Conservation (phyloP, 2,113 vertebrate species). For the Hepsetus odoe region DNA sequence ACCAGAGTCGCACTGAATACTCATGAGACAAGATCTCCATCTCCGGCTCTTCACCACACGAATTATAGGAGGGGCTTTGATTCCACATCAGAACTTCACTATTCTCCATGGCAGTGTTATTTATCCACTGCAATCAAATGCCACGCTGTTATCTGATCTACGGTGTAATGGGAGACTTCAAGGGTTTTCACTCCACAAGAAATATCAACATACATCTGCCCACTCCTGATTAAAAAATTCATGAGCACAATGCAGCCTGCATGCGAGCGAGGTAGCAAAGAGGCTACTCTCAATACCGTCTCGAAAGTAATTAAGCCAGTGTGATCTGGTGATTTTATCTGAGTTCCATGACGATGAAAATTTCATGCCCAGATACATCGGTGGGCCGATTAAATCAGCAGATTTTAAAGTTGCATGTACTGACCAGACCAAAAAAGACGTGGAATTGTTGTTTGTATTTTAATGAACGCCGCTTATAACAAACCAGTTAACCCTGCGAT, state of each 20-base stretch:
- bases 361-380: not conserved
- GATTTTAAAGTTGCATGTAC: no score
- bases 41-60: not conserved
- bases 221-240: constrained; percentile 13
- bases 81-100: not conserved
- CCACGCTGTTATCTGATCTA: not conserved
- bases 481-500: not conserved
- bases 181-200: constrained; percentile 3
- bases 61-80: not conserved
- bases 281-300: not conserved
- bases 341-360: constrained; percentile 1
- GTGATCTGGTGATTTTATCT: not conserved
- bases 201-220: not conserved
- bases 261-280: not conserved
- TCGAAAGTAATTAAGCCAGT: constrained; percentile 18
- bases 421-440: no score
- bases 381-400: no score
- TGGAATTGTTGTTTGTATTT: not conserved
- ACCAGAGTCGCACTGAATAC: not conserved
- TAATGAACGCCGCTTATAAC: not conserved
- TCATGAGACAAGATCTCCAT: not conserved
- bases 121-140: not conserved
- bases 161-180: not conserved
- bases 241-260: constrained; percentile 3
- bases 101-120: not conserved